Evolutionary conservation across 1,140 invertebrate genomes (phyloP).

Genomic region (Hermetia illucens): DNA sequence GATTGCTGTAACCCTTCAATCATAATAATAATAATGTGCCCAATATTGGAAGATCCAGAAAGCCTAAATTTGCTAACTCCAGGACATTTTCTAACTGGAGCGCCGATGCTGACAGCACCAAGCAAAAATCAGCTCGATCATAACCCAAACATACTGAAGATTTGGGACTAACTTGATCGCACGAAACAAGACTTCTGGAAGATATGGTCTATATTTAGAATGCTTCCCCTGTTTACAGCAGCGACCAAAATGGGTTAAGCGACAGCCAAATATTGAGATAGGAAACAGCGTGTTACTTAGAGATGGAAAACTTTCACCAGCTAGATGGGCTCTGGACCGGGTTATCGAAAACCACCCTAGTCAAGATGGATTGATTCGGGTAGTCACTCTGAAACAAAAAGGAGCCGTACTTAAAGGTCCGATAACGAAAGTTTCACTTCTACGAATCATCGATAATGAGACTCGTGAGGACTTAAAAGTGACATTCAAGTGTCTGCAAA

Average conservation of each 20-base stretch:
- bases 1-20: too few species aligned
- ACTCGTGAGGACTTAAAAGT: too few species aligned
- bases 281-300: conserved; percentile 11
- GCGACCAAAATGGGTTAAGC: conserved; percentile 10
- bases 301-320: conserved; percentile 11
- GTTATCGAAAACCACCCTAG: conserved; percentile 10
- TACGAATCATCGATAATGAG: too few species aligned
- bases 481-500: too few species aligned
- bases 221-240: conserved; percentile 9
- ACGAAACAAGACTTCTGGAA: conserved; percentile 12
- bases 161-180: conserved; percentile 10
- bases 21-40: too few species aligned
- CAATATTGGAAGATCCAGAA: too few species aligned
- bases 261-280: conserved; percentile 7
- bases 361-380: conserved; percentile 11
- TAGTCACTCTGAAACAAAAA: conserved; percentile 10
- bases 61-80: too few species aligned
- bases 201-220: conserved; percentile 12
- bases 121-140: background rate
- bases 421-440: background rate
- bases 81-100: too few species aligned
- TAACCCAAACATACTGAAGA: conserved; percentile 4
- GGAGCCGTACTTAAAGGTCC: background rate
- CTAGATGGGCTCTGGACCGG: conserved; percentile 13
- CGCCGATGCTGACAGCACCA: too few species aligned